phyloP scores from a whole-genome alignment of 2,113 vertebrate species.

The Salminus brasiliensis region DNA sequence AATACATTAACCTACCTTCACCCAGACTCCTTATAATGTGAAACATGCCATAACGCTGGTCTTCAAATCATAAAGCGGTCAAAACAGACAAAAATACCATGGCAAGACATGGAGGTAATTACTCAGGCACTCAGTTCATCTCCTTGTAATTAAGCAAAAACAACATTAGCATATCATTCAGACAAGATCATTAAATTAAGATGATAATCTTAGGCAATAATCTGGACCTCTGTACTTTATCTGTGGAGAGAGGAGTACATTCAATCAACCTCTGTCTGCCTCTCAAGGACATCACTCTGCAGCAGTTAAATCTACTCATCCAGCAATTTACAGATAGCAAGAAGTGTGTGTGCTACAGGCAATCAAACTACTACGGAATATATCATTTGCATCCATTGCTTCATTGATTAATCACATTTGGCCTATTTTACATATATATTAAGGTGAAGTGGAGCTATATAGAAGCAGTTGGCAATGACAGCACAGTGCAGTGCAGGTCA shows the following conservation, averaged over 20 bases:
- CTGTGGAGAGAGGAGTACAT: slow-evolving; percentile 2
- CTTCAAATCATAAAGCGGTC: background rate
- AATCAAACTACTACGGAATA: background rate
- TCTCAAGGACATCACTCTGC: slow-evolving; percentile 16
- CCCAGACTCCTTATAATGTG: background rate
- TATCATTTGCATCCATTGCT: background rate
- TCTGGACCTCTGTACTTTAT: slow-evolving; percentile 6
- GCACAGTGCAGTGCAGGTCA: background rate
- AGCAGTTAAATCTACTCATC: background rate
- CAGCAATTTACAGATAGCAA: background rate
- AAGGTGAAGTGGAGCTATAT: background rate
- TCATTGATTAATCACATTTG: background rate
- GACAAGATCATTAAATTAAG: slow-evolving; percentile 1
- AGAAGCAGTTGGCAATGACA: background rate
- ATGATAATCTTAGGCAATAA: slow-evolving; percentile 6
- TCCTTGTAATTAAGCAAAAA: background rate
- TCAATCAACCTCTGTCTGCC: background rate
- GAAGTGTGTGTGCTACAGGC: background rate
- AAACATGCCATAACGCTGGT: background rate
- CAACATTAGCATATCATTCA: slow-evolving; percentile 10
- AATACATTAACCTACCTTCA: background rate
- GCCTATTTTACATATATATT: background rate
- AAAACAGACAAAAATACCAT: background rate
- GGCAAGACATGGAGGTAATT: background rate
- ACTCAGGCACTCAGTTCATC: background rate